Evolutionary conservation across 37 sponge, comb jelly and placozoan genomes (phyloP).

Genomic region (Petrosia ficiformis): DNA sequence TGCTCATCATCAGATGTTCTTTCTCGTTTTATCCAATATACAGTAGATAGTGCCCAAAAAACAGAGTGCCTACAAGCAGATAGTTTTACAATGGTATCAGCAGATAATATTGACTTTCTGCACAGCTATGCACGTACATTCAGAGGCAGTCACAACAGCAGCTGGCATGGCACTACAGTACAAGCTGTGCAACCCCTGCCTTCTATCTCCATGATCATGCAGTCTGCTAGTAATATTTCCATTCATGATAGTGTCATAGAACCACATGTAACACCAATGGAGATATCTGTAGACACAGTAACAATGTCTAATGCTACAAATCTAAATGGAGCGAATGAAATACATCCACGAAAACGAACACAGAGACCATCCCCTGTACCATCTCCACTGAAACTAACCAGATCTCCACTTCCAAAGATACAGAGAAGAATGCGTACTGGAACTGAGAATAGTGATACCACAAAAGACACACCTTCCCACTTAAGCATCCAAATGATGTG

Average conservation of each 20-base stretch:
- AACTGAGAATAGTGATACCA: not conserved
- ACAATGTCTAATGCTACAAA: not conserved
- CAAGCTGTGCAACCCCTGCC: slow-evolving; percentile 24
- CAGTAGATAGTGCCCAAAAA: not conserved
- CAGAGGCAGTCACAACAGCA: not conserved
- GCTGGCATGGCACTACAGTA: slow-evolving; percentile 33
- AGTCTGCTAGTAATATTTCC: too few relatives aligned
- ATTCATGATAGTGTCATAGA: not conserved
- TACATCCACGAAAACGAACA: not conserved
- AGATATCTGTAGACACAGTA: not conserved
- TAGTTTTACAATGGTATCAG: not conserved
- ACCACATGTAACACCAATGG: not conserved
- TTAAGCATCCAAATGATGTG: not conserved
- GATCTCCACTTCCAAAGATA: not conserved
- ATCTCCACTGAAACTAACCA: not conserved
- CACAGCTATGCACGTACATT: slow-evolving; percentile 27
- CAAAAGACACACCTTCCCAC: not conserved
- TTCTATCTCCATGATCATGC: not conserved
- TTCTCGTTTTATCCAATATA: slow-evolving; percentile 18
- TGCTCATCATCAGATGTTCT: slow-evolving; percentile 22
- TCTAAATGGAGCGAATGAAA: not conserved
- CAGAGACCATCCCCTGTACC: slow-evolving; percentile 2
- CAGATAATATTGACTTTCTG: slow-evolving; percentile 25
- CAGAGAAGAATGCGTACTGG: not conserved
- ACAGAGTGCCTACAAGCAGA: not conserved